Conservation (phyloP, 2,888 invertebrate genomes). For the Lottia gigantea region DNA sequence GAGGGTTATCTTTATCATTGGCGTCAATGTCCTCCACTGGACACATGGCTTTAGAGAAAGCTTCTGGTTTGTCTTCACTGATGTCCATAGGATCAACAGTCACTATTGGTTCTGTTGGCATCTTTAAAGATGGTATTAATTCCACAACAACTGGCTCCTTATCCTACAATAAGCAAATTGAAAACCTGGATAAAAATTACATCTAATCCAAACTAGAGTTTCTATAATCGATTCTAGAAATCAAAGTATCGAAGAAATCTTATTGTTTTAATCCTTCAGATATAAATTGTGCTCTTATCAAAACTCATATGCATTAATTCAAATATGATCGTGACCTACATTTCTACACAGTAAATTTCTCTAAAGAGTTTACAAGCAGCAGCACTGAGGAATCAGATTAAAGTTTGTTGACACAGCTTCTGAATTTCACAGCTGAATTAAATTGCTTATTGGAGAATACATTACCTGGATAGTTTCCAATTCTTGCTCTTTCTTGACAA, state of each 20-base stretch:
- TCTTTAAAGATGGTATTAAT: slow-evolving; percentile 23
- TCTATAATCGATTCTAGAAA: no score
- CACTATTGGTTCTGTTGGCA: slow-evolving; percentile 29
- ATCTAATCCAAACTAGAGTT: no score
- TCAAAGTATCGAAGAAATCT: no score
- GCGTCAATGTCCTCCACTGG: slow-evolving; percentile 74
- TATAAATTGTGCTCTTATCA: no score
- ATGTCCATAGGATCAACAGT: slow-evolving; percentile 55
- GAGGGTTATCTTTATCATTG: slow-evolving; percentile 79
- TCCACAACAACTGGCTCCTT: slow-evolving; percentile 28
- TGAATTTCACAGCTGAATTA: background rate
- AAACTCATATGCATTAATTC: no score
- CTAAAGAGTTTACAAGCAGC: no score
- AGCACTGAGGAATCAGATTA: no score
- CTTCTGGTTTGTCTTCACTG: slow-evolving; percentile 53
- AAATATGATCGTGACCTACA: no score
- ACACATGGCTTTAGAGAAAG: slow-evolving; percentile 49
- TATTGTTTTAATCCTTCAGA: no score
- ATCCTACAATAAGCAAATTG: background rate
- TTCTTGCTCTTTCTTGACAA: slow-evolving; percentile 35
- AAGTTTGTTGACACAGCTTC: background rate
- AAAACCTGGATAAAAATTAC: background rate
- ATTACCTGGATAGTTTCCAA: slow-evolving; percentile 18
- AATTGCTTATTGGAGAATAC: background rate
- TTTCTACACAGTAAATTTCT: no score